Percentiles rank a stretch among this genome's conserved stretches.
Evolutionary conservation across 2,888 invertebrate species (phyloP).

Genomic region (Philereme transversata): DNA sequence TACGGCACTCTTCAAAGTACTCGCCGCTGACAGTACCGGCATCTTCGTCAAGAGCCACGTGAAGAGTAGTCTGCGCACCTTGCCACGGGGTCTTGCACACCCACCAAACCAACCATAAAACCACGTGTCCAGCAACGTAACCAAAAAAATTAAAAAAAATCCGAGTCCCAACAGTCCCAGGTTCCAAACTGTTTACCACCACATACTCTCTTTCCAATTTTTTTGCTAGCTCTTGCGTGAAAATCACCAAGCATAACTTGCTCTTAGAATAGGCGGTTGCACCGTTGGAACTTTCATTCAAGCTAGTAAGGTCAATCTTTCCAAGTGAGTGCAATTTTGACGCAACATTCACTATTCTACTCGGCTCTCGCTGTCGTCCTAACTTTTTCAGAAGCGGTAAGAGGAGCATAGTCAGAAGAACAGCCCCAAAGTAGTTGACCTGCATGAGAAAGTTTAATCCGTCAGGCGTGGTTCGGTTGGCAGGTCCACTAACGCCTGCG

Average conservation of each 20-base stretch:
- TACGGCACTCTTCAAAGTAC: slow-evolving; percentile 89
- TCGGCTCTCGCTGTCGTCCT: slow-evolving; percentile 76
- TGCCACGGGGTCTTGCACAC: slow-evolving; percentile 88
- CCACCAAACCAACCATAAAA: slow-evolving; percentile 69
- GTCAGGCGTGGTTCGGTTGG: slow-evolving; percentile 85
- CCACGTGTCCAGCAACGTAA: slow-evolving; percentile 49
- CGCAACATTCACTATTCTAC: slow-evolving; percentile 89
- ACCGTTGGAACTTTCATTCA: slow-evolving; percentile 44
- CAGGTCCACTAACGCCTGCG: slow-evolving; percentile 88
- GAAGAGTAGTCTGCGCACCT: slow-evolving; percentile 90
- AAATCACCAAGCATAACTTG: slow-evolving; percentile 89
- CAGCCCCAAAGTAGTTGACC: slow-evolving; percentile 96
- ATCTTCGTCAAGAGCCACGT: slow-evolving; percentile 87
- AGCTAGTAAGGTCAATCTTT: slow-evolving; percentile 83
- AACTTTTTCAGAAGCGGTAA: slow-evolving; percentile 88
- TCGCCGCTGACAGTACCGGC: slow-evolving; percentile 86
- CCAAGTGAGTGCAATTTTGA: slow-evolving; percentile 88
- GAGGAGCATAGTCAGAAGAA: slow-evolving; percentile 93
- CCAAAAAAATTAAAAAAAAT: slow-evolving; percentile 80
- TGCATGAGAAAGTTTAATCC: slow-evolving; percentile 94
- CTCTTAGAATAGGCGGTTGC: slow-evolving; percentile 76
- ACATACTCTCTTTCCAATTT: slow-evolving; percentile 85
- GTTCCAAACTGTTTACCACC: slow-evolving; percentile 91
- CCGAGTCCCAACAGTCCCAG: slow-evolving; percentile 90
- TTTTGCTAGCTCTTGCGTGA: slow-evolving; percentile 87